Evolutionary conservation across 2,888 invertebrate genomes (phyloP).

Genomic region (Gastrophysa polygoni): DNA sequence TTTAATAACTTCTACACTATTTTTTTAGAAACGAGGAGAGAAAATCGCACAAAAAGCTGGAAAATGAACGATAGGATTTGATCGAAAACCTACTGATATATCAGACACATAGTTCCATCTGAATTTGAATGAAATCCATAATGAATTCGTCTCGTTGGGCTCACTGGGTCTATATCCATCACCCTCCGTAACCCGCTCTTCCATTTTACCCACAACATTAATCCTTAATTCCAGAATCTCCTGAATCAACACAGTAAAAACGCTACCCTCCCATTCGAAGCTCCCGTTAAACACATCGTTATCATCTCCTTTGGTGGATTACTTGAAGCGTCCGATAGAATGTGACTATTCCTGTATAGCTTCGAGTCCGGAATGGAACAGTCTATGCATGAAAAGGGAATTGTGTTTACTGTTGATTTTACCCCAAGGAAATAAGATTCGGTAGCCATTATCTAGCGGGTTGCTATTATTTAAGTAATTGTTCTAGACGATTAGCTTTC

Average conservation of each 20-base stretch:
- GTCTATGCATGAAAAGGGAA: constrained; percentile 42
- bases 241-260: constrained; percentile 41
- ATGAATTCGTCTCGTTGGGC: too few species aligned
- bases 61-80: too few species aligned
- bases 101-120: too few species aligned
- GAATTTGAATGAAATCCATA: too few species aligned
- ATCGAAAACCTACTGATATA: too few species aligned
- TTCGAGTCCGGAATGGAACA: constrained; percentile 28
- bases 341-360: constrained; percentile 20
- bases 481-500: constrained; percentile 56
- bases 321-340: constrained; percentile 42
- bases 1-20: too few species aligned
- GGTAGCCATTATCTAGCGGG: constrained; percentile 57
- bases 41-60: too few species aligned
- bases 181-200: background rate
- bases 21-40: too few species aligned
- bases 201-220: constrained; percentile 18
- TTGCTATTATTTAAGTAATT: constrained; percentile 59
- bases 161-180: too few species aligned
- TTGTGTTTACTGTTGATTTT: constrained; percentile 54
- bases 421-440: constrained; percentile 57
- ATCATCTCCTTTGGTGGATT: constrained; percentile 53
- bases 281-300: constrained; percentile 52
- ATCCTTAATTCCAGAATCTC: constrained; percentile 26
- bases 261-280: constrained; percentile 47